Conservation (phyloP, 2,888 invertebrate genomes). For the Polydesmus complanatus region DNA sequence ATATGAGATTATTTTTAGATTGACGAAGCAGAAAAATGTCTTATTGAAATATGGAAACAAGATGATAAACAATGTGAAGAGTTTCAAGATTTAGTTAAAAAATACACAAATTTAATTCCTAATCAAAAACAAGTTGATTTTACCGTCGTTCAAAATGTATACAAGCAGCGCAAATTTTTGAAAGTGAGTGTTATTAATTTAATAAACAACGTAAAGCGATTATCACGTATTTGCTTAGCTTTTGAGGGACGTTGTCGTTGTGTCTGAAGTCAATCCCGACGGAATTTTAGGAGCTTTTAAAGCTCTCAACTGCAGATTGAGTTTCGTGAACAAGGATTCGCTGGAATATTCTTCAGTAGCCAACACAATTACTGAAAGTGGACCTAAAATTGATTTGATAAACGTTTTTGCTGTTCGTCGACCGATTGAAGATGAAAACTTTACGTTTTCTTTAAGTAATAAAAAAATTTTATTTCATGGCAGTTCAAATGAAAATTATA, state of each 20-base stretch:
- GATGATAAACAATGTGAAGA: background rate
- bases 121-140: background rate
- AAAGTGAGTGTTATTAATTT: conserved; percentile 1
- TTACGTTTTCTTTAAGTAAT: conserved; percentile 1
- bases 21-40: conserved; percentile 1
- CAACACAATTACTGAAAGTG: conserved; percentile 1
- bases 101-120: background rate
- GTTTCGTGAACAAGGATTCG: background rate
- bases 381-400: background rate
- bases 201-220: background rate
- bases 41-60: conserved; percentile 3
- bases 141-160: background rate
- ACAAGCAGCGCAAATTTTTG: background rate
- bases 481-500: background rate
- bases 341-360: background rate
- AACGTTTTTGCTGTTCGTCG: conserved; percentile 10
- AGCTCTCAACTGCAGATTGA: conserved; percentile 7
- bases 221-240: conserved; percentile 7
- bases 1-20: background rate
- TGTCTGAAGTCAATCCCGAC: background rate
- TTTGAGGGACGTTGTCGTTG: conserved; percentile 5
- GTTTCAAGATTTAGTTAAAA: background rate
- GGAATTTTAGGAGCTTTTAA: conserved; percentile 1
- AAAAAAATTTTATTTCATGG: conserved; percentile 9
- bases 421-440: conserved; percentile 3